Percentiles rank a stretch among this genome's conserved stretches.
phyloP scores from a whole-genome alignment of 2,888 invertebrate species.

The Mesochorus sp. region DNA sequence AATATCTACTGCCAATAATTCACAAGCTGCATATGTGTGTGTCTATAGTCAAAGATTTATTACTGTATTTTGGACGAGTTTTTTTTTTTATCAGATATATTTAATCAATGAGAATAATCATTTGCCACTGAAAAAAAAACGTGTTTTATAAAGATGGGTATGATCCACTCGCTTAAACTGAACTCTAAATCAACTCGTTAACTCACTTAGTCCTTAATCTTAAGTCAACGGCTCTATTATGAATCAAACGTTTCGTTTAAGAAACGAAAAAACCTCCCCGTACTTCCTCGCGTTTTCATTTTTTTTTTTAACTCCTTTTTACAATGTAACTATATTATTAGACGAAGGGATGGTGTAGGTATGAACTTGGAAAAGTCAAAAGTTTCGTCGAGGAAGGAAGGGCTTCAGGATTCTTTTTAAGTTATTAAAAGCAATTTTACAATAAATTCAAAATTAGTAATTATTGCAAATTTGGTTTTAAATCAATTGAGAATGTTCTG shows the following conservation, averaged over 20 bases:
- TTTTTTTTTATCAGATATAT: too few relatives aligned
- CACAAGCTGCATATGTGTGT: too few relatives aligned
- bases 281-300: slow-evolving; percentile 30
- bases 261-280: slow-evolving; percentile 22
- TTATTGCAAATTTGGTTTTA: too few relatives aligned
- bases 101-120: too few relatives aligned
- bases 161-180: slow-evolving; percentile 8
- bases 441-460: too few relatives aligned
- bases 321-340: slow-evolving; percentile 1
- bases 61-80: too few relatives aligned
- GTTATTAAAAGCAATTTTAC: too few relatives aligned
- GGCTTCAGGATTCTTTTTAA: too few relatives aligned
- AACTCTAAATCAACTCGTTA: slow-evolving; percentile 62
- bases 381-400: too few relatives aligned
- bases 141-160: slow-evolving; percentile 47
- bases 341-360: slow-evolving; percentile 1
- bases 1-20: too few relatives aligned
- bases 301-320: background rate
- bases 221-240: slow-evolving; percentile 71
- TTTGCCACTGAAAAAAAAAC: slow-evolving; percentile 60
- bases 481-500: too few relatives aligned
- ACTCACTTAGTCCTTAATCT: slow-evolving; percentile 67
- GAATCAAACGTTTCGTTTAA: slow-evolving; percentile 74
- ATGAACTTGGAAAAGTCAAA: slow-evolving; percentile 9
- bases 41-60: too few relatives aligned